phyloP scores from a whole-genome alignment of 2,888 invertebrate genomes.

The Pristionchus arcanus region DNA sequence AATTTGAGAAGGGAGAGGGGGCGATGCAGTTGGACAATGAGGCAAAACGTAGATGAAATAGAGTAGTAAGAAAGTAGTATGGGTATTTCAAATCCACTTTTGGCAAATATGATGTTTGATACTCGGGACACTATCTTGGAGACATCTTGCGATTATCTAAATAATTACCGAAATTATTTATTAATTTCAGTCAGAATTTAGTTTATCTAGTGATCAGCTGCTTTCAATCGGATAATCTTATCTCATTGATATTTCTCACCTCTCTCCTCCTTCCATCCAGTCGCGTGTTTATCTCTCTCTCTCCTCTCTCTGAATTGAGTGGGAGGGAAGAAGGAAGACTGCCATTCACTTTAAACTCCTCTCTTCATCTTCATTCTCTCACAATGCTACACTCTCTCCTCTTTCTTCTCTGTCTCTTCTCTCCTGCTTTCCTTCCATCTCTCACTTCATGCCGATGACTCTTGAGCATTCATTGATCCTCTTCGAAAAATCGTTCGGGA shows the following conservation, averaged over 20 bases:
- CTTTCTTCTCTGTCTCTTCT: constrained; percentile 9
- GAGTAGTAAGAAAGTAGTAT: neutral
- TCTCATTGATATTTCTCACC: constrained; percentile 34
- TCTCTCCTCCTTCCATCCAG: neutral
- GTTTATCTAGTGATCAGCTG: neutral
- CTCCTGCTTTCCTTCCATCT: constrained; percentile 10
- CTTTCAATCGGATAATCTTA: neutral
- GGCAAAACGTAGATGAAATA: neutral
- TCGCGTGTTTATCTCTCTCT: constrained; percentile 51
- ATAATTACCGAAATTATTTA: too few species aligned
- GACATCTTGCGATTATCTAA: too few species aligned
- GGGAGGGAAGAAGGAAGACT: constrained; percentile 54
- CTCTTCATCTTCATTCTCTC: constrained; percentile 29
- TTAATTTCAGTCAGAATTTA: too few species aligned
- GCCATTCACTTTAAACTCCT: constrained; percentile 56
- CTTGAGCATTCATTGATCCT: constrained; percentile 24
- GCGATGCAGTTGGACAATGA: neutral
- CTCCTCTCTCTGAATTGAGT: constrained; percentile 32
- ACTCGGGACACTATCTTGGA: too few species aligned
- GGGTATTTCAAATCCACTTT: neutral
- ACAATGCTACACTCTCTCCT: constrained; percentile 14
- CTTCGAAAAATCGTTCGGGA: neutral
- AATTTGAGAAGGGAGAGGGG: neutral
- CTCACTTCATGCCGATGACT: constrained; percentile 7
- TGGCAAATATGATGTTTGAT: neutral